Conservation (phyloP, 2,797 vertebrate genomes). For the Chelidonichthys spinosus region DNA sequence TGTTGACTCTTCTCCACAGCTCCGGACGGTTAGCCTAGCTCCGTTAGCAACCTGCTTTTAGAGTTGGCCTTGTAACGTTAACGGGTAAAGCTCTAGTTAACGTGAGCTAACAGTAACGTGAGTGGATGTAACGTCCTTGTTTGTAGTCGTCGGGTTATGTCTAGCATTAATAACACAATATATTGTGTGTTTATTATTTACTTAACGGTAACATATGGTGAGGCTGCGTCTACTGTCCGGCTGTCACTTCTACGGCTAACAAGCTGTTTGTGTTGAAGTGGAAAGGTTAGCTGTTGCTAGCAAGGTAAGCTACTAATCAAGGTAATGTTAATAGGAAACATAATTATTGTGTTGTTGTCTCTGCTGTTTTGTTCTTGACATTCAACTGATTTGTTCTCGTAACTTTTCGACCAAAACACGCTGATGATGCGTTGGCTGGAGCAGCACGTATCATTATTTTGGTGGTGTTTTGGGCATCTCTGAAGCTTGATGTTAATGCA, state of each 20-base stretch:
- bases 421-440: not conserved
- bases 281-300: slow-evolving; percentile 24
- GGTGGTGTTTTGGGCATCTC: not conserved
- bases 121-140: not conserved
- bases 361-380: not conserved
- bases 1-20: not conserved
- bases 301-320: slow-evolving; percentile 4
- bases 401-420: not conserved
- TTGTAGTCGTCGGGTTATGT: not conserved
- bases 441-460: not conserved
- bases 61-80: slow-evolving; percentile 36
- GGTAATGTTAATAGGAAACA: too few species aligned
- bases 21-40: slow-evolving; percentile 64
- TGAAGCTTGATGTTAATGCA: not conserved
- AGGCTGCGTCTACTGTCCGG: not conserved
- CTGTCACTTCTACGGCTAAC: slow-evolving; percentile 12
- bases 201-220: not conserved
- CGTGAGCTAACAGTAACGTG: slow-evolving; percentile 16
- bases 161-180: fast-evolving
- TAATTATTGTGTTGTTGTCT: not conserved
- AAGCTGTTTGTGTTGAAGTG: slow-evolving; percentile 27
- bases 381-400: not conserved
- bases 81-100: slow-evolving; percentile 41
- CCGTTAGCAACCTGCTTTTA: slow-evolving; percentile 42
- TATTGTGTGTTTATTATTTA: not conserved